These are phyloP conservation scores for Nannobrachium achirus DNA, from an alignment of 2,113 vertebrate genomes.

Conservation along the genomic window DNA sequence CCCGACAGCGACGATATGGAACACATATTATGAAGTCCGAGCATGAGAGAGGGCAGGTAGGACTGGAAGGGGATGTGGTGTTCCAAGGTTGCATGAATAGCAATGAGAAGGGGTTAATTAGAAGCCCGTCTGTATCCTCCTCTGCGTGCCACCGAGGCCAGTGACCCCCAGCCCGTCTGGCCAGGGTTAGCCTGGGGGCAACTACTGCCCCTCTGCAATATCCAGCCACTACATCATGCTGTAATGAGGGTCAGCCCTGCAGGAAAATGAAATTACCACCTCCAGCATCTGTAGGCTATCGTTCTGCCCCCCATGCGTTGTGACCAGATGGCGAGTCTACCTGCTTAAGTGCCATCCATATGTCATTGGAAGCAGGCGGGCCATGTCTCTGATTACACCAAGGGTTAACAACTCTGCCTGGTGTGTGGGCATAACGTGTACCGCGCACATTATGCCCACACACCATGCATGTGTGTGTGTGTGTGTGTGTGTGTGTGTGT, in stretches of 20 bases:
- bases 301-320: slow-evolving; percentile 42
- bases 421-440: not conserved
- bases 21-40: no score
- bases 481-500: not conserved
- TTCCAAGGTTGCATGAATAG: slow-evolving; percentile 5
- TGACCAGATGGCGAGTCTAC: slow-evolving; percentile 63
- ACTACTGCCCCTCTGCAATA: not conserved
- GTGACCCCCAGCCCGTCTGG: not conserved
- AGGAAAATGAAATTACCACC: slow-evolving; percentile 32
- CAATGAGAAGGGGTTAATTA: slow-evolving; percentile 28
- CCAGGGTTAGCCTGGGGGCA: not conserved
- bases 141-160: slow-evolving; percentile 9
- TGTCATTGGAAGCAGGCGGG: slow-evolving; percentile 33
- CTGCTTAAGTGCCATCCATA: slow-evolving; percentile 40
- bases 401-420: slow-evolving; percentile 36
- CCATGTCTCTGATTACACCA: slow-evolving; percentile 51
- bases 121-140: not conserved
- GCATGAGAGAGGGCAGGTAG: slow-evolving; percentile 35
- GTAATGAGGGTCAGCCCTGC: slow-evolving; percentile 10
- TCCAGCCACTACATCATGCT: slow-evolving; percentile 1
- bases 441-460: no score
- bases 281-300: slow-evolving; percentile 37
- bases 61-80: slow-evolving; percentile 6
- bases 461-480: not conserved
- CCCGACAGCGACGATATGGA: no score